Conservation (phyloP, 2,113 vertebrate species). For the Pteropus alecto region DNA sequence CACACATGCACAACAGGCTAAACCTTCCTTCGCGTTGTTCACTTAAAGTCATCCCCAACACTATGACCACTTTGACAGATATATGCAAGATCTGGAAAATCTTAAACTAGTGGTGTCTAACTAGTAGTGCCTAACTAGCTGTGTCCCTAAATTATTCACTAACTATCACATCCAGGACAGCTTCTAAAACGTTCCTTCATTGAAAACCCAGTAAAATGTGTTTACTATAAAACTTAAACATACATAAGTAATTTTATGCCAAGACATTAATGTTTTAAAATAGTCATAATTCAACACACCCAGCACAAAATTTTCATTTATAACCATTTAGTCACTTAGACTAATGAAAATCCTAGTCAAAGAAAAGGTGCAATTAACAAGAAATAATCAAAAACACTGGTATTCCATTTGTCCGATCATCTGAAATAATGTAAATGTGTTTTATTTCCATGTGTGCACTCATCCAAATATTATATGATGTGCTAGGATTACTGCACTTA, state of each 20-base stretch:
- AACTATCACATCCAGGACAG: neutral
- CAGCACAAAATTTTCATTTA: neutral
- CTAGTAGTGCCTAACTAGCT: neutral
- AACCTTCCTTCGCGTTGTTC: neutral
- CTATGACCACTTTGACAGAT: neutral
- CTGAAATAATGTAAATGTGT: constrained; percentile 47
- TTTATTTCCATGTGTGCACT: constrained; percentile 30
- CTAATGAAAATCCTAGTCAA: constrained; percentile 18
- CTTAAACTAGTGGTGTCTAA: neutral
- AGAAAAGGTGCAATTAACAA: neutral
- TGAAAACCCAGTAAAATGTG: neutral
- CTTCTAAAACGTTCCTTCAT: neutral
- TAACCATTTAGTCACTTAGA: neutral
- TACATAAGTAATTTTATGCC: neutral
- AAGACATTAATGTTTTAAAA: constrained; percentile 34
- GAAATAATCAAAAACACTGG: neutral
- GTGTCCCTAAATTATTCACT: neutral
- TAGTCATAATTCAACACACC: neutral
- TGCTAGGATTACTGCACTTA: neutral
- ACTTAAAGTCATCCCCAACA: neutral
- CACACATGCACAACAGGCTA: fast-evolving
- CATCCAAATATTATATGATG: neutral
- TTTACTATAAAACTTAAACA: constrained; percentile 33
- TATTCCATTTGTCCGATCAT: neutral
- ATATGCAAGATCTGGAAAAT: neutral